phyloP scores from a whole-genome alignment of 2,797 vertebrate genomes.

The Moxostoma hubbsi region DNA sequence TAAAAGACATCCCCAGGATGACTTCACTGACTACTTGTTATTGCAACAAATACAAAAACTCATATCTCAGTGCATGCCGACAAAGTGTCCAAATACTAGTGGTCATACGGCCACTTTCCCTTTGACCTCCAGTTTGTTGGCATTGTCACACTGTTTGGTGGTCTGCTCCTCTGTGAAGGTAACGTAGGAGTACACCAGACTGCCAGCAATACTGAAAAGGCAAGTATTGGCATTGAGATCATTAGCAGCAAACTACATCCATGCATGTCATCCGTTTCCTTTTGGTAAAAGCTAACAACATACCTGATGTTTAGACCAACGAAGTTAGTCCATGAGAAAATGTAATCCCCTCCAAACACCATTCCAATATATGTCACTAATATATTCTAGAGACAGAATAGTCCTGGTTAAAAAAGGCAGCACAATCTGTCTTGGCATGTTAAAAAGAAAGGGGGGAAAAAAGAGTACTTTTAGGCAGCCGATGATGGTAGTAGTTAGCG shows the following conservation, averaged over 20 bases:
- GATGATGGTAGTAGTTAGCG: constrained; percentile 95
- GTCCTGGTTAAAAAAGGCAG: neutral
- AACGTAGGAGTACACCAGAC: constrained; percentile 95
- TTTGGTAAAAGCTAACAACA: constrained; percentile 9
- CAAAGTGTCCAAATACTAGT: neutral
- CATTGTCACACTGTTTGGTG: constrained; percentile 76
- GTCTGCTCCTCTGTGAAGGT: constrained; percentile 90
- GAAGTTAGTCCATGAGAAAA: constrained; percentile 98
- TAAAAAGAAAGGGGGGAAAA: neutral
- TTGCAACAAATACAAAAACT: constrained; percentile 18
- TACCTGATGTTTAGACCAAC: constrained; percentile 97
- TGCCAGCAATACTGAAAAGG: constrained; percentile 89
- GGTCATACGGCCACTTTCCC: constrained; percentile 60
- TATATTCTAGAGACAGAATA: constrained; percentile 84
- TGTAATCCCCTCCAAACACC: constrained; percentile 97
- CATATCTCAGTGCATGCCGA: neutral
- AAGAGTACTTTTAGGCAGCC: constrained; percentile 92
- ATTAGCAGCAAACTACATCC: neutral
- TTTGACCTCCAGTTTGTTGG: constrained; percentile 58
- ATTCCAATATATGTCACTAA: constrained; percentile 96
- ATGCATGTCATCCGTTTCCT: neutral
- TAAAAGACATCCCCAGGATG: constrained; percentile 18
- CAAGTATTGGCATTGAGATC: constrained; percentile 12
- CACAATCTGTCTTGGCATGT: neutral
- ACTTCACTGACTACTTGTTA: constrained; percentile 2